A percentile compares a stretch with the other conserved stretches of the same genome.
Conservation (phyloP, 2,888 invertebrate genomes). For the Isoperla grammatica region DNA sequence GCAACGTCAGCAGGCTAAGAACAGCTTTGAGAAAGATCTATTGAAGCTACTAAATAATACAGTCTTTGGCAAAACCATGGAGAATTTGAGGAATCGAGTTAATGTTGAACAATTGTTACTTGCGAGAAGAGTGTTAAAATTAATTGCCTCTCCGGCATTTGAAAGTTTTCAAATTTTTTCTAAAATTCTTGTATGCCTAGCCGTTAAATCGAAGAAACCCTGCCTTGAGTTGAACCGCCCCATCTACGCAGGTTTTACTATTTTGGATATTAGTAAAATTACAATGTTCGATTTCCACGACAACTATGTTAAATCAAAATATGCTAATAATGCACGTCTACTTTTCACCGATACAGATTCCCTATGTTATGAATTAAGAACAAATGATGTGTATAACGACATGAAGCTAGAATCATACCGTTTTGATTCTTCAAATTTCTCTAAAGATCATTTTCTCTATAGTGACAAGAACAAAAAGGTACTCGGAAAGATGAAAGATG, state of each 20-base stretch:
- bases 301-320: constrained; percentile 36
- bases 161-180: constrained; percentile 37
- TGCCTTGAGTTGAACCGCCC: constrained; percentile 39
- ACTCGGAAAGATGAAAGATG: constrained; percentile 38
- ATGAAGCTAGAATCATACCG: constrained; percentile 24
- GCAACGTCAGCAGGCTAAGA: constrained; percentile 36
- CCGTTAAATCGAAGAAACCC: constrained; percentile 37
- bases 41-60: constrained; percentile 41
- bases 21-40: constrained; percentile 39
- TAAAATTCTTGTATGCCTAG: constrained; percentile 39
- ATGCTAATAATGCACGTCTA: constrained; percentile 33
- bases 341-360: too few relatives aligned
- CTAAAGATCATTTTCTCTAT: constrained; percentile 32
- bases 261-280: constrained; percentile 42
- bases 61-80: constrained; percentile 43
- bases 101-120: constrained; percentile 37
- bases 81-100: constrained; percentile 41
- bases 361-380: too few relatives aligned
- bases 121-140: too few relatives aligned
- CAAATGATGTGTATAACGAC: constrained; percentile 37
- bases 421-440: constrained; percentile 37
- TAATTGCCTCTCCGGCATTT: constrained; percentile 39
- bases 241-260: constrained; percentile 40
- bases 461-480: constrained; percentile 35
- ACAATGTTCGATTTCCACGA: constrained; percentile 42